Percentiles rank a stretch among this genome's conserved stretches.
Conservation (phyloP, 2,888 invertebrate genomes). For the Pilophorus perplexus region DNA sequence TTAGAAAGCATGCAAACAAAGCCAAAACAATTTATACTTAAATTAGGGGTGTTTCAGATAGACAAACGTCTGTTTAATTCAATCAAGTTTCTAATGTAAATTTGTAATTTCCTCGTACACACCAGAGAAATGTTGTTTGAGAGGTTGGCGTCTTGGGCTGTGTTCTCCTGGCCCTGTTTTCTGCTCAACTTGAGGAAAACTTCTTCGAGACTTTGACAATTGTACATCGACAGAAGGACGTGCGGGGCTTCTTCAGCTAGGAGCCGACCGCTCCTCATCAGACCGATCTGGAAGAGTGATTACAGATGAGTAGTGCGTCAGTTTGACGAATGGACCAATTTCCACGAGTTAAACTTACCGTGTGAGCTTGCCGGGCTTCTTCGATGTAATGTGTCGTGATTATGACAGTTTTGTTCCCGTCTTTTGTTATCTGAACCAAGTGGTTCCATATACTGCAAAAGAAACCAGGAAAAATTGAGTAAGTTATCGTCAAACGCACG, state of each 20-base stretch:
- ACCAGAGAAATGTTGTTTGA: slow-evolving; percentile 73
- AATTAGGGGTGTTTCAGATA: too few species aligned
- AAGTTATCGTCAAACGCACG: neutral
- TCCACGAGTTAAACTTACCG: slow-evolving; percentile 66
- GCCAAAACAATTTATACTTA: too few species aligned
- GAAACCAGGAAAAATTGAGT: neutral
- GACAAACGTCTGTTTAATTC: too few species aligned
- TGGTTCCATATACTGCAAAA: slow-evolving; percentile 87
- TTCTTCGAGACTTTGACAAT: slow-evolving; percentile 81
- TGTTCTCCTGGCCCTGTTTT: slow-evolving; percentile 59
- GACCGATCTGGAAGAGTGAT: slow-evolving; percentile 76
- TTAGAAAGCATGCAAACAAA: neutral
- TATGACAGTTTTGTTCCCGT: slow-evolving; percentile 87
- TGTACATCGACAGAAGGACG: slow-evolving; percentile 77
- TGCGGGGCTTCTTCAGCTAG: slow-evolving; percentile 89
- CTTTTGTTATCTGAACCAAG: slow-evolving; percentile 83
- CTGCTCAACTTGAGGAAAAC: slow-evolving; percentile 87
- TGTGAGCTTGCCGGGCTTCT: slow-evolving; percentile 86
- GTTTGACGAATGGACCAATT: too few species aligned
- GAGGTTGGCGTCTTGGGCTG: slow-evolving; percentile 61
- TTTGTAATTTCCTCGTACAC: slow-evolving; percentile 48
- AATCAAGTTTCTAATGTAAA: too few species aligned
- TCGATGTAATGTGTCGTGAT: slow-evolving; percentile 94
- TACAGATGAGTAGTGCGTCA: too few species aligned
- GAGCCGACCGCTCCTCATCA: slow-evolving; percentile 88